phyloP scores from a whole-genome alignment of 2,797 vertebrate genomes.

The Lithobates pipiens region DNA sequence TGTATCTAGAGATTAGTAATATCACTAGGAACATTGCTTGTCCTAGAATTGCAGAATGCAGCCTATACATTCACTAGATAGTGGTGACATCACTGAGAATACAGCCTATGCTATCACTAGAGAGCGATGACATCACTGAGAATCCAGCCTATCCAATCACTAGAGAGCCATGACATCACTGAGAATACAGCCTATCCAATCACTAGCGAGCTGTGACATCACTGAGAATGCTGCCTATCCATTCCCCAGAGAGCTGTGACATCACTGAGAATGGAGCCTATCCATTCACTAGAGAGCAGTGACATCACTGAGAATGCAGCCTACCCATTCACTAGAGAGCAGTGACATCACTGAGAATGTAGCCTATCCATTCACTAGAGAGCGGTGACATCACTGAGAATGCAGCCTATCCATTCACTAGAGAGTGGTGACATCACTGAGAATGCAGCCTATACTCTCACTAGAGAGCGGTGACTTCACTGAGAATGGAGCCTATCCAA shows the following conservation, averaged over 20 bases:
- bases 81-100: not conserved
- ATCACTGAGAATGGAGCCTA: not conserved
- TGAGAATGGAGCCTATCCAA: not conserved
- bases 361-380: not conserved
- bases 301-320: not conserved
- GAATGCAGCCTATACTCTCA: not conserved
- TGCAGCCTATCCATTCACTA: not conserved
- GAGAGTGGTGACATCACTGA: not conserved
- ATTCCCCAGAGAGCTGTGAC: not conserved
- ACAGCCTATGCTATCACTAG: not conserved
- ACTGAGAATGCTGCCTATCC: not conserved
- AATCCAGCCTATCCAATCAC: not conserved
- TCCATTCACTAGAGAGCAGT: not conserved
- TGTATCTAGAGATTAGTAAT: not conserved
- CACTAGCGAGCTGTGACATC: not conserved
- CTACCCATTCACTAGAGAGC: not conserved
- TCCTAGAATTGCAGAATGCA: not conserved
- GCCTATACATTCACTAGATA: not conserved
- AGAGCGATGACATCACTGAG: not conserved
- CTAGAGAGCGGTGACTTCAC: not conserved
- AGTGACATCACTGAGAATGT: not conserved
- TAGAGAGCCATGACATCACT: not conserved
- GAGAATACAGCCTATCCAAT: not conserved
- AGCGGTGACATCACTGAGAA: not conserved
- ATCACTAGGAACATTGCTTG: not conserved